Evolutionary conservation across 1,140 invertebrate species (phyloP).

Genomic region (Aphelenchoides besseyi): DNA sequence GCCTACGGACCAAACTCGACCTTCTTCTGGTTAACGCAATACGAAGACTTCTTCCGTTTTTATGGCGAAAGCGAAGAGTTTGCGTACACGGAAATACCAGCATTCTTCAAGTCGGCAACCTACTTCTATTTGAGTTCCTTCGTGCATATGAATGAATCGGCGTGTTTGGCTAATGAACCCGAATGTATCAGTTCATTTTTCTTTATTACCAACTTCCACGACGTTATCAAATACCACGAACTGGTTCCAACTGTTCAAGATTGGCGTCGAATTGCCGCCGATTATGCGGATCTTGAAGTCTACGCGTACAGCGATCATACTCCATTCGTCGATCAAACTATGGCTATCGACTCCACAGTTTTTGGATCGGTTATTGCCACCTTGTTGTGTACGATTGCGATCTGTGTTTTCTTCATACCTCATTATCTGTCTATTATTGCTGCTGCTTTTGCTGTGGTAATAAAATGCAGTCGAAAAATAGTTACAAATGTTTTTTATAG

Average conservation of each 20-base stretch:
- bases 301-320: constrained; percentile 61
- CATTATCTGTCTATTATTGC: constrained; percentile 63
- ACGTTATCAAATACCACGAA: constrained; percentile 57
- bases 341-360: constrained; percentile 59
- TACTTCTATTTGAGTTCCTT: constrained; percentile 60
- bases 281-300: constrained; percentile 55
- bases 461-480: too few species aligned
- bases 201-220: constrained; percentile 60
- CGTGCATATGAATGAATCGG: constrained; percentile 56
- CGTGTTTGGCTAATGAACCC: constrained; percentile 48
- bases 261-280: constrained; percentile 53
- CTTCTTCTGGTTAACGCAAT: constrained; percentile 60
- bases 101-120: constrained; percentile 57
- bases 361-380: constrained; percentile 62
- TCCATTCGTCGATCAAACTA: constrained; percentile 60
- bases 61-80: constrained; percentile 56
- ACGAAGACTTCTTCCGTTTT: constrained; percentile 58
- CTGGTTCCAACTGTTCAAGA: constrained; percentile 44
- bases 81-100: constrained; percentile 54
- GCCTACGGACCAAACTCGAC: constrained; percentile 58
- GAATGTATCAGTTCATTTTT: constrained; percentile 55
- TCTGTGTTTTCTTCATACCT: constrained; percentile 65
- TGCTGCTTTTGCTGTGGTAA: constrained; percentile 56
- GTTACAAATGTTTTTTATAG: too few species aligned
- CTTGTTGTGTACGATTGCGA: constrained; percentile 63